Base-by-base conservation (phyloP, 2,797 vertebrate species). In the Okamejei kenojei region DNA sequence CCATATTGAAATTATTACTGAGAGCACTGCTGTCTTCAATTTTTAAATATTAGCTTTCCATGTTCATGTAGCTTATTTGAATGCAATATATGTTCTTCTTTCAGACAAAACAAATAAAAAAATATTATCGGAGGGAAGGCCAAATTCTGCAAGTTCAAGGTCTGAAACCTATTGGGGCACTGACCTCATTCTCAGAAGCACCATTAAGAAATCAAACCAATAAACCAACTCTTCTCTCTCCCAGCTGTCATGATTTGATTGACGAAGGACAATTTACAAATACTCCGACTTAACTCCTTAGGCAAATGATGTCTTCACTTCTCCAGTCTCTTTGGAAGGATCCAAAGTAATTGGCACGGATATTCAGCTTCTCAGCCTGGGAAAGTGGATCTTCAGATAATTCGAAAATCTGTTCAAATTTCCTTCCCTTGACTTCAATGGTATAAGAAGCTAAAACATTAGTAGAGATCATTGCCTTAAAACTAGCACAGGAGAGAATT, bases 131-230 rank as follows among this genome's bases (percentile, higher is more conserved):
- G n/a, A 21, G 61, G 35, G 4, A 63, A 88, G n/a, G 63, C 84
- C 84, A 88, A 88, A 35, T 68, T 88, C 63, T 68, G 68, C 84
- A 88, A 88, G 84, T 88, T 88, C 63, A 88, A 68, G 68, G 84
- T 35, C 63, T 35, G 63, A 68, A 88, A 88, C 32, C 1, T 54
- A 54, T 54, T 35, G n/a, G 84, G 84, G n/a, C 84, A 88, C 35
- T 35, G 63, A 35, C 84, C 63, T 32, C 65, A 32, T 88, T 88
- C 61, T 68, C 84, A 88, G 65, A 68, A 88, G 65, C 35, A 26
- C 63, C 65, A n/a, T 88, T 35, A 45, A 32, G 65, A 88, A 88
- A 35, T 88, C 63, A 68, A 88, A 35, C 61, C 61, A 68, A 35
- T 32, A 68, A 88, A 68, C n/a, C 17, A 68, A 88, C 15, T 21